Evolutionary conservation across 1,140 invertebrate genomes (phyloP), one percentile per base, ranked within the genome.

Genomic region (Formica selysi): DNA sequence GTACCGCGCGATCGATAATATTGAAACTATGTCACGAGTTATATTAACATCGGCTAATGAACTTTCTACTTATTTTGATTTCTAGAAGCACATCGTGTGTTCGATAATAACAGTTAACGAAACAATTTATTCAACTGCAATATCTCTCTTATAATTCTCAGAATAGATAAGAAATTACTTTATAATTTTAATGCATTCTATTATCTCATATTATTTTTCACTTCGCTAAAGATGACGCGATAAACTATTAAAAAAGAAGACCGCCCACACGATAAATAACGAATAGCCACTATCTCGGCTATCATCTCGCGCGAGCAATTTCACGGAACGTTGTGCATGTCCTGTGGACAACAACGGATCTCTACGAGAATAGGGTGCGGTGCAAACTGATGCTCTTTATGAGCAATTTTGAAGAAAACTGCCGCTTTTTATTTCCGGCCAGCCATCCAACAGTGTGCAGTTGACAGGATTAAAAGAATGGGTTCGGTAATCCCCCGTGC

Each of bases 261-360:
- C 26, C 19, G 11, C 8, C 38, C 19, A 61, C n/a, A 22, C 48
- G 26, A 71, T 81, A 61, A 73, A 73, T 83, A 61, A 74, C 65
- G 48, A 19, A 73, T 73, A 48, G 26, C 51, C 65, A 44, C 38
- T 48, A 26, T 13, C 54, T 41, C 36, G 26, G 13, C 22, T 29
- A 48, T 29, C 54, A 48, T 73, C 67, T 73, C 54, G 79, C 36
- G 51, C 79, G 68, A 44, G 54, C 68, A 83, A 83, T 83, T 83
- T 83, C 79, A 61, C 57, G 68, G 54, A 62, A 74, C 54, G 22
- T 74, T 54, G 67, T 16, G 54, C 54, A 73, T 71, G 38, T 36
- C 68, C 38, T 22, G 26, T 7, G 54, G 38, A 74, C 68, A 83
- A 61, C 41, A 81, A 83, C 26, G 68, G 54, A 61, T 73, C 38